Base-by-base conservation (phyloP, 2,888 invertebrate genomes). In the Andrena minutula region DNA sequence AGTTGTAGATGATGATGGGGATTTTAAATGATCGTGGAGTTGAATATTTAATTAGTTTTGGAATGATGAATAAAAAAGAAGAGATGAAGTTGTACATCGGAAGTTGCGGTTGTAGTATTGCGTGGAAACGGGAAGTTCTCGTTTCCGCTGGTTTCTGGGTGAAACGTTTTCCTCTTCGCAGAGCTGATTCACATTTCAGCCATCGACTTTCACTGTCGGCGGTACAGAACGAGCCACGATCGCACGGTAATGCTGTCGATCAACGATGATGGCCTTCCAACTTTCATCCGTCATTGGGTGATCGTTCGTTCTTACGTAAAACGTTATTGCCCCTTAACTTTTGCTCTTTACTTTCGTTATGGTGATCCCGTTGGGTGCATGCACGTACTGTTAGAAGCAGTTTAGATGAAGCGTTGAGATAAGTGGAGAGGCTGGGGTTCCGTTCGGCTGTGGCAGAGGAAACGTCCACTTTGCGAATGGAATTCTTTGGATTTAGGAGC, bases 151-250 rank as follows among this genome's bases (percentile, higher is more conserved):
- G 53, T 74, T 75, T 72, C 76, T 76, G 51, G 63, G 81, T 69
- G 75, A 82, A 85, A 82, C 70, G 73, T 58, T 77, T 69, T 56
- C 75, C 76, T 72, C 70, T 41, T 56, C n/a, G n/a, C 28, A 16
- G 41, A 58, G 60, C 20, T 58, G 66, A 75, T 82, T 79, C 83
- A 63, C 72, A 64, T 80, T 88, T 84, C 79, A 81, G 79, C 75
- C 61, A 58, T 30, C 28, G 64, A 89, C 90, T 89, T 89, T 89
- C 89, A 89, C 89, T 87, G 75, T 75, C 79, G 69, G 61, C 74
- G 53, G 23, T 41, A 53, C 35, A 26, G 23, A 70, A 47, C 58
- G 71, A 64, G 49, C 60, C 28, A 65, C 68, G 49, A 65, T 63
- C 26, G 23, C 47, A 41, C 2, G 51, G 30, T 53, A 63, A 70